phyloP scores from a whole-genome alignment of 2,888 invertebrate species.

The Xestobium rufovillosum region DNA sequence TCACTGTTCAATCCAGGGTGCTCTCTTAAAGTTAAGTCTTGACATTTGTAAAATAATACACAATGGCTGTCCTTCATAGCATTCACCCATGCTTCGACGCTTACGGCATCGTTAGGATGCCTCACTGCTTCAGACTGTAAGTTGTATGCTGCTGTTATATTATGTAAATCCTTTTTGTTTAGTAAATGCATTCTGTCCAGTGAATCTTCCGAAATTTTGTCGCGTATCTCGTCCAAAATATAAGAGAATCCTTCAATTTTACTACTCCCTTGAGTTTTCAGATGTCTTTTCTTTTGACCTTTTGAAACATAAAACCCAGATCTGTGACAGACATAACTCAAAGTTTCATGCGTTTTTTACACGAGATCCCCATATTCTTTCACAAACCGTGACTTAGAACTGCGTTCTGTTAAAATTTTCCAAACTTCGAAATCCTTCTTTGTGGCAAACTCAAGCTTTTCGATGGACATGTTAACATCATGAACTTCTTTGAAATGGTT shows the following conservation, averaged over 20 bases:
- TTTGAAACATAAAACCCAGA: constrained; percentile 2
- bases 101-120: no score
- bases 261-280: constrained; percentile 8
- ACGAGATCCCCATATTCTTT: no score
- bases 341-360: constrained; percentile 4
- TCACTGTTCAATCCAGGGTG: constrained; percentile 18
- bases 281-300: neutral
- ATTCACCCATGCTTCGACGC: constrained; percentile 21
- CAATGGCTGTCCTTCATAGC: constrained; percentile 15
- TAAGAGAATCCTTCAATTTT: constrained; percentile 14
- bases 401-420: constrained; percentile 9
- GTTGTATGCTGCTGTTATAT: constrained; percentile 17
- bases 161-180: no score
- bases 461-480: no score
- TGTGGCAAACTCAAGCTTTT: constrained; percentile 7
- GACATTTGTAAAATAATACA: constrained; percentile 21
- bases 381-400: constrained; percentile 7
- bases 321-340: constrained; percentile 3
- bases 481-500: no score
- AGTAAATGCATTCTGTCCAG: constrained; percentile 16
- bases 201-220: constrained; percentile 12
- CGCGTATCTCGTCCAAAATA: constrained; percentile 13
- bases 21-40: constrained; percentile 8
- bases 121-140: constrained; percentile 12
- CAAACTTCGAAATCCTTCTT: constrained; percentile 9